Evolutionary conservation across 2,888 invertebrate genomes (phyloP), one percentile per base, ranked within the genome.

Genomic region (Ormyrus labotus): DNA sequence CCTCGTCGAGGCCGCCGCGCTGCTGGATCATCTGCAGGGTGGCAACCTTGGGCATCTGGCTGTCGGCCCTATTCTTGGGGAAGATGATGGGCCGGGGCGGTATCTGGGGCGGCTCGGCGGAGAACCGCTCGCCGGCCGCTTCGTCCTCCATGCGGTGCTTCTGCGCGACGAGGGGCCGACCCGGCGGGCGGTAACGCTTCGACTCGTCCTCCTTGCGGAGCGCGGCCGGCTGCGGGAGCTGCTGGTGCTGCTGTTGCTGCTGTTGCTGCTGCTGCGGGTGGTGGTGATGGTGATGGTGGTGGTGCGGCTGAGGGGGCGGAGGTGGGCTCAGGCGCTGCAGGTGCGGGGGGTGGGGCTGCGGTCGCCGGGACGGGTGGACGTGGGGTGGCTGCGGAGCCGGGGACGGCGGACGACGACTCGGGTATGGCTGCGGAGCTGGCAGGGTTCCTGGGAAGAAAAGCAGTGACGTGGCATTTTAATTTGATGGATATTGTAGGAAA

Each of bases 21-120:
- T 91, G 91, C 86, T 95, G 94, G 65, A 95, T 92, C 95, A 95
- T 95, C 90, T 95, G 95, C 53, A 95, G 87, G 0, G 95, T 94
- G 10, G 94, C 93, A 0, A 95, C 93, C 81, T 92, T 91, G 0
- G 92, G 92, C 48, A 93, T 92, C 6, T 87, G 86, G 9, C 92
- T 89, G 2, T 90, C 85, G 8, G 87, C 90, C 83, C 91, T 88
- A 73, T 92, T 89, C 72, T 92, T 92, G 0, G 91, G 88, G 48
- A 87, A 90, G 19, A 92, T 85, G 0, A 88, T 86, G 0, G 92
- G 90, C 13, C 91, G 89, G 11, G 92, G 92, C 5, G 92, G 92
- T 9, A 88, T 71, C 60, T 87, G 88, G 2, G 90, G 88, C 0
- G 90, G 88, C 63, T 90, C 90, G 5, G 87, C 87, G 0, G 89